phyloP scores from a whole-genome alignment of 2,797 vertebrate species.

The Aplochiton taeniatus region DNA sequence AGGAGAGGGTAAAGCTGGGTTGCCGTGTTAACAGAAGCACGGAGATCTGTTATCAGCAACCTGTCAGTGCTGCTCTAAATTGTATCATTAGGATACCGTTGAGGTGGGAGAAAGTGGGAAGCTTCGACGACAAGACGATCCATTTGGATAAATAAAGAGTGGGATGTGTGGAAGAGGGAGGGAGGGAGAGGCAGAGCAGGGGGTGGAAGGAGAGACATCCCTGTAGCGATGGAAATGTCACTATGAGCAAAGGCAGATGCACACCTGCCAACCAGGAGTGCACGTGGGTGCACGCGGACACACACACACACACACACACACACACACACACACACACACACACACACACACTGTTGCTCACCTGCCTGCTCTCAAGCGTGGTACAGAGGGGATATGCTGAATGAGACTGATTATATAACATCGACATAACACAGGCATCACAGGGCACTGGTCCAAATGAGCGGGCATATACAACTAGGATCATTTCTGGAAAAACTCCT shows the following conservation, averaged over 20 bases:
- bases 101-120: not conserved
- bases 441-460: slow-evolving; percentile 24
- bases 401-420: slow-evolving; percentile 48
- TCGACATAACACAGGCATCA: slow-evolving; percentile 21
- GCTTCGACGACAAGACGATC: no score
- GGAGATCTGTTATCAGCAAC: not conserved
- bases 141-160: slow-evolving; percentile 1
- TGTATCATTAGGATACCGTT: not conserved
- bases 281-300: not conserved
- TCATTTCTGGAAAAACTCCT: not conserved
- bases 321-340: slow-evolving; percentile 10
- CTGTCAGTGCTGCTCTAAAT: no score
- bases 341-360: slow-evolving; percentile 28
- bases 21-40: not conserved
- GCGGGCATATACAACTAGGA: slow-evolving; percentile 5
- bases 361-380: slow-evolving; percentile 33
- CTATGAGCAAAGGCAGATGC: slow-evolving; percentile 36
- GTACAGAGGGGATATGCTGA: slow-evolving; percentile 16
- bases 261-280: slow-evolving; percentile 30
- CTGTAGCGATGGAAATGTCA: slow-evolving; percentile 66
- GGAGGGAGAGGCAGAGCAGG: not conserved
- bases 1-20: no score
- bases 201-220: slow-evolving; percentile 39
- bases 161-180: slow-evolving; percentile 14
- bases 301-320: slow-evolving; percentile 22